Evolutionary conservation across 2,797 vertebrate genomes (phyloP).

Genomic region (Poecilia gillii): DNA sequence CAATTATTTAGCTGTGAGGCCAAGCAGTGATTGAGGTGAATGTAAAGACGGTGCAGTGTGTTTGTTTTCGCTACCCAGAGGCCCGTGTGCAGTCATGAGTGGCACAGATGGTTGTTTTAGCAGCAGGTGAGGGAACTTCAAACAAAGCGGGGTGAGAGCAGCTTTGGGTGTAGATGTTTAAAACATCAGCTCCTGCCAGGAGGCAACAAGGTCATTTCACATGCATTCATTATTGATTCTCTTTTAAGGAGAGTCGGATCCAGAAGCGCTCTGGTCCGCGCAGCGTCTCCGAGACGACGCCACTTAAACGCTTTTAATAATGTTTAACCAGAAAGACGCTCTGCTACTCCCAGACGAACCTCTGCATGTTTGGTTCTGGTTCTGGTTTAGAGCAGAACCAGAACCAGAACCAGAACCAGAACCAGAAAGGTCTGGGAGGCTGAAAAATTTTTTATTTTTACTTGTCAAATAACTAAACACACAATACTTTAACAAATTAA

Average conservation of each 20-base stretch:
- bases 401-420: too few relatives aligned
- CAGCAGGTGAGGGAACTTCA: slow-evolving; percentile 68
- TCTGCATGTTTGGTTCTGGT: too few relatives aligned
- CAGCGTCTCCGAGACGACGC: background rate
- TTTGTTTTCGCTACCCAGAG: slow-evolving; percentile 44
- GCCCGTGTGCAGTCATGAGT: slow-evolving; percentile 45
- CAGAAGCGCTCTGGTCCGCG: background rate
- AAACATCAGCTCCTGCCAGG: slow-evolving; percentile 61
- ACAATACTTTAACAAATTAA: too few relatives aligned
- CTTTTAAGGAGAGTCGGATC: slow-evolving; percentile 35
- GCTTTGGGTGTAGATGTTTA: slow-evolving; percentile 60
- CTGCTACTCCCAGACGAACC: background rate
- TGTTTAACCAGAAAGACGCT: background rate
- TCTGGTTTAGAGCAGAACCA: too few relatives aligned
- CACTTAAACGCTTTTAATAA: background rate
- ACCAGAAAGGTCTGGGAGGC: too few relatives aligned
- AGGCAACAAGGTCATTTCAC: slow-evolving; percentile 56
- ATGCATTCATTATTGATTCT: slow-evolving; percentile 54
- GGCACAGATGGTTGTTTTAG: slow-evolving; percentile 74
- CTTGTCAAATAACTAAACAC: too few relatives aligned
- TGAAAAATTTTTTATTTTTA: too few relatives aligned
- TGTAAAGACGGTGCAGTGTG: slow-evolving; percentile 13
- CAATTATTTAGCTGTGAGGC: background rate
- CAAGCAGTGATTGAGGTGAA: slow-evolving; percentile 12
- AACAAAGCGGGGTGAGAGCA: slow-evolving; percentile 56